These are phyloP conservation scores for Rhyacichthys aspro DNA, from an alignment of 2,797 vertebrate species.

Conservation along the genomic window DNA sequence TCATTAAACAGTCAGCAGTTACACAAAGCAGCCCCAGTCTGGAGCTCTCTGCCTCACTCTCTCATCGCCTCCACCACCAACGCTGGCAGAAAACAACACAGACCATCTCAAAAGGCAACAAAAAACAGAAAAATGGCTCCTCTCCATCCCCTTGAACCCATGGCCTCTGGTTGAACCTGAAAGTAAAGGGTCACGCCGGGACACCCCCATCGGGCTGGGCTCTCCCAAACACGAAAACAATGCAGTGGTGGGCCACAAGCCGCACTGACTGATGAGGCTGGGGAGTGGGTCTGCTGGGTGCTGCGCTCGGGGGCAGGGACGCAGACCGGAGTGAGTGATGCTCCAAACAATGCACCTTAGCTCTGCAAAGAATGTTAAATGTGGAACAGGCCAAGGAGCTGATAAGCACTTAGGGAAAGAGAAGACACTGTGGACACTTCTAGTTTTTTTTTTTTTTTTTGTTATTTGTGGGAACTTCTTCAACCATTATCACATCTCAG, in stretches of 20 bases:
- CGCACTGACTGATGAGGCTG: conserved; percentile 66
- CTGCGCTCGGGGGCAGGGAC: conserved; percentile 22
- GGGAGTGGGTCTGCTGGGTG: conserved; percentile 34
- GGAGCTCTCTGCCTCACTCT: conserved; percentile 29
- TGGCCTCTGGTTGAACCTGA: conserved; percentile 64
- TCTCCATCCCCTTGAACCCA: conserved; percentile 65
- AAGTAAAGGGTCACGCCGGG: conserved; percentile 56
- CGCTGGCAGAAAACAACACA: conserved; percentile 24
- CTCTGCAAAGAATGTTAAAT: background rate
- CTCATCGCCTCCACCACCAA: too few species aligned
- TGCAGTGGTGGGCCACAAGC: conserved; percentile 59
- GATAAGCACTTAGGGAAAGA: background rate
- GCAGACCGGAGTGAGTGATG: conserved; percentile 20
- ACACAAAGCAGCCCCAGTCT: conserved; percentile 9
- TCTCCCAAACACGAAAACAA: conserved; percentile 52
- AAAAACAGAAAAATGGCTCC: conserved; percentile 58
- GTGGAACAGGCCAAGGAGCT: background rate
- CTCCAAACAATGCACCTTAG: conserved; percentile 4
- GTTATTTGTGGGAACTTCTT: background rate
- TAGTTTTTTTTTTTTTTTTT: background rate
- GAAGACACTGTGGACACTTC: background rate
- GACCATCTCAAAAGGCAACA: conserved; percentile 38
- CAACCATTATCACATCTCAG: background rate
- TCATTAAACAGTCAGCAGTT: background rate
- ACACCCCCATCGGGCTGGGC: conserved; percentile 43